Base-by-base conservation (phyloP, 2,888 invertebrate species). In the Drosophila birchii region DNA sequence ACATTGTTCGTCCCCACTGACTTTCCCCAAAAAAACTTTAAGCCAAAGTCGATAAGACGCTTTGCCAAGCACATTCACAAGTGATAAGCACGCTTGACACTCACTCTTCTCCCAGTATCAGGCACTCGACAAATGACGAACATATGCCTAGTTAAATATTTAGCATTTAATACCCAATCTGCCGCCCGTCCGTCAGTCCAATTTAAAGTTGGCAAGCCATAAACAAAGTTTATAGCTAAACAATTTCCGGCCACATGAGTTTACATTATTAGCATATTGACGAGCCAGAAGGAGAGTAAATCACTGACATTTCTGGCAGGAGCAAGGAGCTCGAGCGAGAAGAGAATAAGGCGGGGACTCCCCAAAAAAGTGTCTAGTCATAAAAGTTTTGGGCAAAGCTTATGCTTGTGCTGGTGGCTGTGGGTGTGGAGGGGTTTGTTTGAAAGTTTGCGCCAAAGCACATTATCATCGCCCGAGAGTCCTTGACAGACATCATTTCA, bases 251-350 rank as follows among this genome's bases (percentile, higher is more conserved):
- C 68, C 71, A 73, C 76, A 73, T 86, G 70, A 79, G 76, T 62
- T 81, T 71, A 76, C 75, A 85, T 89, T 85, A 84, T 85, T 86
- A 81, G 85, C 85, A 87, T 89, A 87, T 87, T 85, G 81, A 88
- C 85, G 72, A 71, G 67, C 62, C 60, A 47, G 36, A 58, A 71
- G 71, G 58, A 71, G 71, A 68, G 47, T 68, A 63, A 63, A 63
- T 54, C 54, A 55, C 51, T 39, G 45, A 23, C n/a, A 39, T 34
- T 51, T 51, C 16, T 34, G 49, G 34, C 51, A 34, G 26, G 11
- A 14, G 20, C n/a, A 20, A 20, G 16, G 34, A 51, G 20, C 32
- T 34, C 8, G 12, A 18, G 18, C 18, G 6, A n/a, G 16, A 5
- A 11, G 20, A 23, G 20, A n/a, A 39, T 5, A 32, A 14, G 56